Evolutionary conservation across 2,888 invertebrate species (phyloP).

Genomic region (Drosophila incognita): DNA sequence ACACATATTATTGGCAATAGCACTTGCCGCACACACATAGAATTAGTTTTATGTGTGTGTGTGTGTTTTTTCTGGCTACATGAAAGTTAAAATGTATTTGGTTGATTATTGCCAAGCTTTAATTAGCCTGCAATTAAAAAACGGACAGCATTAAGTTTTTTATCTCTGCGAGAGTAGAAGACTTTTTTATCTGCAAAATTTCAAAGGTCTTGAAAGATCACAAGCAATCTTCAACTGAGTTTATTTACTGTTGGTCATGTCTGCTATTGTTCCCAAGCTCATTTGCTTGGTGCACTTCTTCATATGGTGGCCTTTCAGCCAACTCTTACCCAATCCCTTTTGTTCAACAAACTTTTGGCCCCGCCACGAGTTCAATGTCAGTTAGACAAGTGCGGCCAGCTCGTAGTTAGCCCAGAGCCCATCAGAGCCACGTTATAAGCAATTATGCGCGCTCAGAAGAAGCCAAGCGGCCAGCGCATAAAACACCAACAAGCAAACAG

Average conservation of each 20-base stretch:
- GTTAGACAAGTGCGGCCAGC: slow-evolving; percentile 60
- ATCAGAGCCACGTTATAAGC: slow-evolving; percentile 72
- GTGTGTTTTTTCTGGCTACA: slow-evolving; percentile 4
- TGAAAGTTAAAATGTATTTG: slow-evolving; percentile 3
- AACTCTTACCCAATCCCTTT: slow-evolving; percentile 26
- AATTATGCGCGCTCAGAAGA: slow-evolving; percentile 52
- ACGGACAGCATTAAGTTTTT: neutral
- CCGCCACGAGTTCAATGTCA: slow-evolving; percentile 65
- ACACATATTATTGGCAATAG: slow-evolving; percentile 13
- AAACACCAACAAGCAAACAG: slow-evolving; percentile 45
- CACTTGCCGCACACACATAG: neutral
- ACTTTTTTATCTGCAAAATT: neutral
- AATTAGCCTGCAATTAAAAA: slow-evolving; percentile 34
- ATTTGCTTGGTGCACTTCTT: slow-evolving; percentile 3
- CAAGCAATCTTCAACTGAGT: neutral
- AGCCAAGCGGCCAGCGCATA: slow-evolving; percentile 50
- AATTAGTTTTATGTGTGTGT: slow-evolving; percentile 25
- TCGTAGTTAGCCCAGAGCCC: slow-evolving; percentile 40
- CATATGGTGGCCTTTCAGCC: neutral
- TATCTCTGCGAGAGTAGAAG: neutral
- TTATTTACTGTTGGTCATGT: neutral
- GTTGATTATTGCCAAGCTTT: slow-evolving; percentile 20
- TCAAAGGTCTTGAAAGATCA: neutral
- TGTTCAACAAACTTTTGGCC: neutral
- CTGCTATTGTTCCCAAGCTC: neutral